Conservation (phyloP, 2,888 invertebrate genomes). For the Blastobasis adustella region DNA sequence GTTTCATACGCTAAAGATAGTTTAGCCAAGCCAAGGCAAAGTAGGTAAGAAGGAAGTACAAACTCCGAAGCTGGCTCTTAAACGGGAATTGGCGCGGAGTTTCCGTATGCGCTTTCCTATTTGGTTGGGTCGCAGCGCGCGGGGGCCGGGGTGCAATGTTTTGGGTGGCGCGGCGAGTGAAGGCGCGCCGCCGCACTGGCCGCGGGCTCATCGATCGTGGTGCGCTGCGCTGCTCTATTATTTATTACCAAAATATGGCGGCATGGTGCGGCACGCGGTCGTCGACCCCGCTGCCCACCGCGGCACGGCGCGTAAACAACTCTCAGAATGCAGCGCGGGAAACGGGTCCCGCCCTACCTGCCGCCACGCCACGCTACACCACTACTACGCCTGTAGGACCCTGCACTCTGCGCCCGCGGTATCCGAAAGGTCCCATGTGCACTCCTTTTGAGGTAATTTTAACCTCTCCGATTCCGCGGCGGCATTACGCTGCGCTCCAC, state of each 20-base stretch:
- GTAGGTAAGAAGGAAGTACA: too few species aligned
- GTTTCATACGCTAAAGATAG: too few species aligned
- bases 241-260: conserved; percentile 70
- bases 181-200: conserved; percentile 56
- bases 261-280: conserved; percentile 60
- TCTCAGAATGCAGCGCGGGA: conserved; percentile 52
- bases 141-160: conserved; percentile 47
- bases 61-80: conserved; percentile 15
- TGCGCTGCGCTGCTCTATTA: conserved; percentile 62
- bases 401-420: not conserved
- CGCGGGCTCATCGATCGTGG: conserved; percentile 54
- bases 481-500: conserved; percentile 5
- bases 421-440: conserved; percentile 2
- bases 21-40: too few species aligned
- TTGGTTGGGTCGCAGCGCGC: conserved; percentile 17
- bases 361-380: conserved; percentile 10
- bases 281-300: conserved; percentile 41
- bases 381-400: conserved; percentile 4
- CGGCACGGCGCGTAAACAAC: conserved; percentile 56
- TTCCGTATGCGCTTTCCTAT: conserved; percentile 17
- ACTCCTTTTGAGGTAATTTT: conserved; percentile 13
- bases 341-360: conserved; percentile 33
- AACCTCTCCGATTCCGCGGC: conserved; percentile 11
- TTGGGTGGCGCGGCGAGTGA: conserved; percentile 32
- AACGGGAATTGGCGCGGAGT: not conserved